These are phyloP conservation scores for Lucinisca nassula DNA, from an alignment of 2,888 invertebrate species.

Conservation along the genomic window DNA sequence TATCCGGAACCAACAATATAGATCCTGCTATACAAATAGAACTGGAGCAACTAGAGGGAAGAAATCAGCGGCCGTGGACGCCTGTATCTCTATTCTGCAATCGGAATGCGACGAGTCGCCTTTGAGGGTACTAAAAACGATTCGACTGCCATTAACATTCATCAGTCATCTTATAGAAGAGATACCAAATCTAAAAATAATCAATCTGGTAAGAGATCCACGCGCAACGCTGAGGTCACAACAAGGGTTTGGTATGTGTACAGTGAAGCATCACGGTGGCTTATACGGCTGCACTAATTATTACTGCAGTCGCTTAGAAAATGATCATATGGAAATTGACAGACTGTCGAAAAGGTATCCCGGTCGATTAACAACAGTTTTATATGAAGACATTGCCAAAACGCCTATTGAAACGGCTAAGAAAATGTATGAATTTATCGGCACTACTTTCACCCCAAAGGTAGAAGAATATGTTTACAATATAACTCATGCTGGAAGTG, in stretches of 20 bases:
- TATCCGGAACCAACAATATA: no score
- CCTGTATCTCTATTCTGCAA: no score
- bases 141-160: slow-evolving; percentile 41
- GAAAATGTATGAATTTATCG: slow-evolving; percentile 59
- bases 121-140: slow-evolving; percentile 61
- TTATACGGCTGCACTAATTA: slow-evolving; percentile 3
- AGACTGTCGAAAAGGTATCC: slow-evolving; percentile 45
- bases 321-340: slow-evolving; percentile 53
- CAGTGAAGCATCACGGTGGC: neutral
- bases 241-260: slow-evolving; percentile 35
- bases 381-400: slow-evolving; percentile 61
- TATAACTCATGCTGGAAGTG: slow-evolving; percentile 60
- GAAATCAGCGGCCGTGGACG: no score
- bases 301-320: slow-evolving; percentile 50
- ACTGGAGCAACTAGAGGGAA: no score
- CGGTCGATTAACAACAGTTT: slow-evolving; percentile 39
- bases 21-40: no score
- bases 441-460: slow-evolving; percentile 45
- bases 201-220: slow-evolving; percentile 69
- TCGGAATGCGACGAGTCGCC: slow-evolving; percentile 49
- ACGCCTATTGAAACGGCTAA: slow-evolving; percentile 53
- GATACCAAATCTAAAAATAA: slow-evolving; percentile 58
- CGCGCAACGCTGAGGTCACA: slow-evolving; percentile 61
- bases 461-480: slow-evolving; percentile 50
- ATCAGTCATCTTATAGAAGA: slow-evolving; percentile 42